Conservation (phyloP, 2,113 vertebrate species). For the Poecile atricapillus region DNA sequence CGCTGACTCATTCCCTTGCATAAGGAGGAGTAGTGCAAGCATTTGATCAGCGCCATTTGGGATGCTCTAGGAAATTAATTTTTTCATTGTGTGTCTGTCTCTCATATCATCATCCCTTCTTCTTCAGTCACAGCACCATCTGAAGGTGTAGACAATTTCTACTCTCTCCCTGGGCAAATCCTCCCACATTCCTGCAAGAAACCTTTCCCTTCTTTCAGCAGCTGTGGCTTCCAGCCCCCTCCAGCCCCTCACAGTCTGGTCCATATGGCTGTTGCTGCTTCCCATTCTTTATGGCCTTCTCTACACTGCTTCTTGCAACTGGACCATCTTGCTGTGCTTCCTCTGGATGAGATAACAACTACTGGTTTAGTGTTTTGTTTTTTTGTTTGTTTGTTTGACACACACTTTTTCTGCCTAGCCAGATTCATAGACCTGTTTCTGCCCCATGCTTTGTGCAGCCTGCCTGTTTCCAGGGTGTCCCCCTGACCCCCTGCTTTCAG, state of each 20-base stretch:
- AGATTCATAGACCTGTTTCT: not conserved
- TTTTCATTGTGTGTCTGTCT: not conserved
- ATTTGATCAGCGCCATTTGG: not conserved
- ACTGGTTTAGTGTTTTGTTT: not conserved
- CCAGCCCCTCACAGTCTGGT: not conserved
- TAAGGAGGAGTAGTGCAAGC: not conserved
- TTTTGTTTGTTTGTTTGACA: not conserved
- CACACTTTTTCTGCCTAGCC: rapidly evolving
- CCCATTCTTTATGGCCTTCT: not conserved
- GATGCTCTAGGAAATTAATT: not conserved
- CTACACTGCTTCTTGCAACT: not conserved
- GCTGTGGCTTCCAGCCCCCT: not conserved
- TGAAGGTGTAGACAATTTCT: not conserved
- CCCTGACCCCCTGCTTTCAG: not conserved
- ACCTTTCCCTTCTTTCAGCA: not conserved
- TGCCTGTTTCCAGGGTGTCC: not conserved
- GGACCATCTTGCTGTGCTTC: not conserved
- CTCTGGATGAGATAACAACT: not conserved
- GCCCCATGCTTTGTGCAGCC: not conserved
- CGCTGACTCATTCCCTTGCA: not conserved
- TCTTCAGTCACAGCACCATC: not conserved
- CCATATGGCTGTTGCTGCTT: not conserved
- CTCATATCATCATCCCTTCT: not conserved
- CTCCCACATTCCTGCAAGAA: not conserved
- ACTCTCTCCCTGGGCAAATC: not conserved